phyloP scores from a whole-genome alignment of 2,797 vertebrate genomes.

The Chelonia mydas region DNA sequence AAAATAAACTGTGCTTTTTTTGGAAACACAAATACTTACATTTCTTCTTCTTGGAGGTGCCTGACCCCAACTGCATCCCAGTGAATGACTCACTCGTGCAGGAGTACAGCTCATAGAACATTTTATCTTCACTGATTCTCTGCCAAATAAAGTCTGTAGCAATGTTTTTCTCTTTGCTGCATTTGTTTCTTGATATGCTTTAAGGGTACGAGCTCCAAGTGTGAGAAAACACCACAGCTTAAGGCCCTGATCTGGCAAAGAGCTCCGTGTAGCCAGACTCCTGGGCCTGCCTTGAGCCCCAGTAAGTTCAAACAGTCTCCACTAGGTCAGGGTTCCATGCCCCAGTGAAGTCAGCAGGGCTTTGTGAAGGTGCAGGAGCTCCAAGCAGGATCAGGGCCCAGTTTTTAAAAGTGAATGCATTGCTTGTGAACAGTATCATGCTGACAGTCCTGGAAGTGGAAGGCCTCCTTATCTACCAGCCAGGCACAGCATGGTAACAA shows the following conservation, averaged over 20 bases:
- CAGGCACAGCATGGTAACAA: not conserved
- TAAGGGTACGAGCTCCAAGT: constrained; percentile 54
- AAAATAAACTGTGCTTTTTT: constrained; percentile 22
- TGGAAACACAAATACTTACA: constrained; percentile 56
- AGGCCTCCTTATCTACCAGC: not conserved
- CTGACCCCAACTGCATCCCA: constrained; percentile 61
- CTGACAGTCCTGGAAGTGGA: not conserved
- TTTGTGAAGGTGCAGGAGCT: not conserved
- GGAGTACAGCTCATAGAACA: constrained; percentile 67
- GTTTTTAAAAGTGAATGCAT: not conserved
- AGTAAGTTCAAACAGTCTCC: constrained; percentile 5
- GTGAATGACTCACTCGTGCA: constrained; percentile 66
- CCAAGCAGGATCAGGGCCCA: not conserved
- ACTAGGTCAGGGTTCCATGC: not conserved
- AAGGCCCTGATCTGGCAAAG: not conserved
- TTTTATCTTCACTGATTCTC: constrained; percentile 69
- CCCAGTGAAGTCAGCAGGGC: not conserved
- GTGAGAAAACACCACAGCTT: constrained; percentile 63
- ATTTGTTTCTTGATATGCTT: constrained; percentile 69
- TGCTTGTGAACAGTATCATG: not conserved
- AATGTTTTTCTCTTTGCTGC: constrained; percentile 67
- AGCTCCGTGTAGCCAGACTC: not conserved
- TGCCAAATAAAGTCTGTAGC: constrained; percentile 68
- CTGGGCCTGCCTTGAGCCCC: not conserved
- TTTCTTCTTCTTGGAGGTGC: constrained; percentile 48